Conservation (phyloP, 2,113 vertebrate genomes). For the Psittacara wagleri region DNA sequence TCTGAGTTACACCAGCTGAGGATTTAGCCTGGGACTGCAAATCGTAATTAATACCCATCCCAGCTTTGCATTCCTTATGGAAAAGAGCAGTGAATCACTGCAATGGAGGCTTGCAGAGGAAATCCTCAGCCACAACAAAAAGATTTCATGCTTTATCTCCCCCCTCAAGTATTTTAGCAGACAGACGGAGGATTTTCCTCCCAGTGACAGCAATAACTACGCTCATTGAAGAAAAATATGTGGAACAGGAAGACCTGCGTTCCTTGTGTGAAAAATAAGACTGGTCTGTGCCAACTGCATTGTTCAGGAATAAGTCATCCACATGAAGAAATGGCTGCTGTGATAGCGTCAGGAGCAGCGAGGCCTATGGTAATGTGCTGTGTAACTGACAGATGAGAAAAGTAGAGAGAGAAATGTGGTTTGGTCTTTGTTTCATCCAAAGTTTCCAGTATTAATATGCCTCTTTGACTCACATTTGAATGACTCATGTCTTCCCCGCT, state of each 20-base stretch:
- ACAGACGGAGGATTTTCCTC: constrained; percentile 51
- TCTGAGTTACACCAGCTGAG: neutral
- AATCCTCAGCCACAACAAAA: constrained; percentile 59
- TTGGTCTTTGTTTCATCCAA: neutral
- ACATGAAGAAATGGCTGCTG: constrained; percentile 29
- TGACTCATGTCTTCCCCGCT: neutral
- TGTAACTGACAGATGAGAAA: neutral
- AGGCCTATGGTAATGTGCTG: neutral
- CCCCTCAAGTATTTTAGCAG: constrained; percentile 50
- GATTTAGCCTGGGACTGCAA: neutral
- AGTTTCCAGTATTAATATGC: neutral
- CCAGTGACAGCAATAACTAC: constrained; percentile 56
- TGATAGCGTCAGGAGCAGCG: neutral
- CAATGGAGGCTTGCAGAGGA: constrained; percentile 35
- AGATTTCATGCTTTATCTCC: constrained; percentile 41
- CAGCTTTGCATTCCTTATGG: neutral
- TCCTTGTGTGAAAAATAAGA: constrained; percentile 55
- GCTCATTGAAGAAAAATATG: constrained; percentile 56
- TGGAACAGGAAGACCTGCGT: constrained; percentile 61
- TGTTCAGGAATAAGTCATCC: constrained; percentile 44
- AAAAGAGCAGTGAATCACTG: neutral
- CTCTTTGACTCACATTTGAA: neutral
- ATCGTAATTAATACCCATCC: neutral
- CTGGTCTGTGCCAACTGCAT: constrained; percentile 26
- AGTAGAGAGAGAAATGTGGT: neutral